A percentile compares a stretch with the other conserved stretches of the same genome.
Evolutionary conservation across 2,797 vertebrate species (phyloP).

Genomic region (Notamacropus eugenii): DNA sequence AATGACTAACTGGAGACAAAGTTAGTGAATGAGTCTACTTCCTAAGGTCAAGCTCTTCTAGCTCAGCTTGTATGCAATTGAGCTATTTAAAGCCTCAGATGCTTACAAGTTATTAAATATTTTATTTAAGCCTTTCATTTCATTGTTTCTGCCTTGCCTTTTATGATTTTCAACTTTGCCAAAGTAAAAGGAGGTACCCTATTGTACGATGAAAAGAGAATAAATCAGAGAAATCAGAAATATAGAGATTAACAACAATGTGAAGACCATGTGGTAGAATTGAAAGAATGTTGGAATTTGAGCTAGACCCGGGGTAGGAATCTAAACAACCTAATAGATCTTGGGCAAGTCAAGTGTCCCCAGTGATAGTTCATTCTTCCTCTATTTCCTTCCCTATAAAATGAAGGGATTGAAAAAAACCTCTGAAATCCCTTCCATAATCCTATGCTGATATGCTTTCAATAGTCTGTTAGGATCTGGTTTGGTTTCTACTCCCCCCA

Average conservation of each 20-base stretch:
- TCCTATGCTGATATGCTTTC: not conserved
- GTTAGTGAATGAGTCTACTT: not conserved
- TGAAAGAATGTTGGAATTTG: not conserved
- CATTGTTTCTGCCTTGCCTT: not conserved
- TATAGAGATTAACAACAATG: not conserved
- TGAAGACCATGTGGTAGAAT: not conserved
- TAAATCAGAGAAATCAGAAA: not conserved
- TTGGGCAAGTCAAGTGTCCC: not conserved
- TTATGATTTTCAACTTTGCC: not conserved
- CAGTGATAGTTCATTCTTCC: not conserved
- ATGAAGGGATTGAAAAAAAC: not conserved
- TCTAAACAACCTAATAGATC: not conserved
- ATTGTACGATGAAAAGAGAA: not conserved
- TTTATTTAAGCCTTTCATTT: not conserved
- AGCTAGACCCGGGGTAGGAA: not conserved
- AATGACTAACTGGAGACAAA: not conserved
- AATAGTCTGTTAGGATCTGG: not conserved
- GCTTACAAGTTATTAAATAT: not conserved
- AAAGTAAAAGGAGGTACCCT: not conserved
- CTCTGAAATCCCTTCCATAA: not conserved
- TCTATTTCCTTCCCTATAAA: not conserved
- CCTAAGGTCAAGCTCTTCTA: not conserved
- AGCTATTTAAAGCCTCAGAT: not conserved
- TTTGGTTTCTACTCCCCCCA: not conserved
- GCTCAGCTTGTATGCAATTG: not conserved